These are phyloP conservation scores for Saxidomus purpurata DNA, from an alignment of 1,140 invertebrate genomes.

Conservation along the genomic window DNA sequence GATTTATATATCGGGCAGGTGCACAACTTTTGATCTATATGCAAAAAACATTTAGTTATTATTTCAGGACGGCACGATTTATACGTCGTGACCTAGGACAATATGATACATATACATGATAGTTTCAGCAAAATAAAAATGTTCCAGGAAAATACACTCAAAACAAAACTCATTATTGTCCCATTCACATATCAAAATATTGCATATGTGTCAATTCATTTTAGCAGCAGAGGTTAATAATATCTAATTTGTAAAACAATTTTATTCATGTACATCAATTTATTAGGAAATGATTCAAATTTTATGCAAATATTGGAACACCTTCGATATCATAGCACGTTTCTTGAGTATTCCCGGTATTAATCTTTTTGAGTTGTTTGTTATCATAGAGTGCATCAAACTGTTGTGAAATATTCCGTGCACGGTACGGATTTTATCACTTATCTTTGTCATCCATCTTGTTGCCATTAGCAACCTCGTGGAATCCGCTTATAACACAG, in stretches of 20 bases:
- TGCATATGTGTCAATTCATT: no score
- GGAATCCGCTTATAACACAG: constrained; percentile 51
- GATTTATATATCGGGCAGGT: no score
- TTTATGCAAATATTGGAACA: not conserved
- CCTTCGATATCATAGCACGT: not conserved
- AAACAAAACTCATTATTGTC: no score
- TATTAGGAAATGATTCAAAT: not conserved
- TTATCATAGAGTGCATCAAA: not conserved
- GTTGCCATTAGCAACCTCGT: constrained; percentile 45
- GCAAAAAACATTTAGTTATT: no score
- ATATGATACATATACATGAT: no score
- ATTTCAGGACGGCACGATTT: no score
- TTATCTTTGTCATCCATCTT: constrained; percentile 58
- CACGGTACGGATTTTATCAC: constrained; percentile 55
- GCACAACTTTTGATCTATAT: no score
- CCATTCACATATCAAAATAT: no score
- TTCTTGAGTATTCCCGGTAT: not conserved
- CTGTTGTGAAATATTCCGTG: constrained; percentile 28
- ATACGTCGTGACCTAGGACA: no score
- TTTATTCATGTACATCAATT: not conserved
- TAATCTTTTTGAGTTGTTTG: not conserved
- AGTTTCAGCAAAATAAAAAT: no score
- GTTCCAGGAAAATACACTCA: no score
- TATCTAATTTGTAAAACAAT: not conserved
- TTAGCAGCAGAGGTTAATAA: not conserved